Conservation (phyloP, 2,797 vertebrate genomes). For the Anomalospiza imberbis region DNA sequence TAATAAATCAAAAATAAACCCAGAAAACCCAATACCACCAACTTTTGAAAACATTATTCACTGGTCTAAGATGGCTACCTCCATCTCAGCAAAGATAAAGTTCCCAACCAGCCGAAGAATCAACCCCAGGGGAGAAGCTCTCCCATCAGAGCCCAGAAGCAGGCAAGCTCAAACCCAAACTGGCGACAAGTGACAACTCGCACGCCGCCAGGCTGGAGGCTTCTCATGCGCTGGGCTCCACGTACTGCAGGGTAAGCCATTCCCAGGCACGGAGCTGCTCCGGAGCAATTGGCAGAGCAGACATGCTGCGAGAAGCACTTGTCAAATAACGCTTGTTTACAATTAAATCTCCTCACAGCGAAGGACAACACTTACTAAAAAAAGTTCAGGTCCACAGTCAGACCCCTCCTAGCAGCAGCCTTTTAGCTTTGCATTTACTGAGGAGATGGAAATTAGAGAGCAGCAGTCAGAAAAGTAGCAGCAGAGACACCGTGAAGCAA, state of each 20-base stretch:
- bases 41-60: not conserved
- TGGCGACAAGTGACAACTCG: not conserved
- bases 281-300: slow-evolving; percentile 55
- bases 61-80: not conserved
- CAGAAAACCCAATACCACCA: not conserved
- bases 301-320: slow-evolving; percentile 66
- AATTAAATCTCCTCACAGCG: slow-evolving; percentile 67
- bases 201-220: not conserved
- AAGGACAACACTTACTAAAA: slow-evolving; percentile 45
- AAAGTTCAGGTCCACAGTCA: slow-evolving; percentile 41
- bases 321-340: slow-evolving; percentile 72
- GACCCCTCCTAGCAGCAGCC: slow-evolving; percentile 17
- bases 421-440: not conserved
- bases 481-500: not conserved
- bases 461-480: not conserved
- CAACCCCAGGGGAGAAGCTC: not conserved
- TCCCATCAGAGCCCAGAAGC: not conserved
- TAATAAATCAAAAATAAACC: not conserved
- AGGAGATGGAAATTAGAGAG: slow-evolving; percentile 2
- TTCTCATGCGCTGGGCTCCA: slow-evolving; percentile 32
- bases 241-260: slow-evolving; percentile 42
- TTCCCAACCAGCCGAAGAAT: not conserved
- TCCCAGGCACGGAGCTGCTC: slow-evolving; percentile 58
- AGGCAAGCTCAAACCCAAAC: slow-evolving; percentile 21
- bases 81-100: not conserved